These are phyloP conservation scores for Coryphaenoides rupestris DNA, from an alignment of 2,113 vertebrate species.

Conservation along the genomic window DNA sequence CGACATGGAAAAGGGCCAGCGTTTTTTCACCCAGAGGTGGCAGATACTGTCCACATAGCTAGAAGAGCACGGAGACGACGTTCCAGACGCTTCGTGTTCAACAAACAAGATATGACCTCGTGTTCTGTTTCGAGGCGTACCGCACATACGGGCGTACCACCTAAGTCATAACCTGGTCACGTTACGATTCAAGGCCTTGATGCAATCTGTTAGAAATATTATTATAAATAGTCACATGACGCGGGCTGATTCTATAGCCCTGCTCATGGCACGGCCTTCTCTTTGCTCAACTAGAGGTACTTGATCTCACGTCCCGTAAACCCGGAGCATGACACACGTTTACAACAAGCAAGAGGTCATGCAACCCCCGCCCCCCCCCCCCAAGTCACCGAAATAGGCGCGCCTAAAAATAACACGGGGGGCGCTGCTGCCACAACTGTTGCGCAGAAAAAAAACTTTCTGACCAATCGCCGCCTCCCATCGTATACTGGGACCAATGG, in stretches of 20 bases:
- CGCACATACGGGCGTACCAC: too few species aligned
- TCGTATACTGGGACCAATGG: slow-evolving; percentile 61
- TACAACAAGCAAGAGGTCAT: slow-evolving; percentile 45
- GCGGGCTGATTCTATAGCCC: neutral
- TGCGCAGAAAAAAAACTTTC: slow-evolving; percentile 42
- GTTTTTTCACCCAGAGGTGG: slow-evolving; percentile 46
- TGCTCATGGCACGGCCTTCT: slow-evolving; percentile 50
- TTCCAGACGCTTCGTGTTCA: too few species aligned
- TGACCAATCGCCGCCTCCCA: slow-evolving; percentile 53
- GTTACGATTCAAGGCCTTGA: neutral
- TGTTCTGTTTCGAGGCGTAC: too few species aligned
- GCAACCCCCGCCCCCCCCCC: slow-evolving; percentile 20
- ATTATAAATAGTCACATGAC: neutral
- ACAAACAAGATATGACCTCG: slow-evolving; percentile 36
- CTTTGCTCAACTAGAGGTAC: slow-evolving; percentile 47
- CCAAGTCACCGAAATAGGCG: slow-evolving; percentile 57
- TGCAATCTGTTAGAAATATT: neutral
- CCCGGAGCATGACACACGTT: slow-evolving; percentile 43
- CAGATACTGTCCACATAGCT: too few species aligned
- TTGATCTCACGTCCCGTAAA: slow-evolving; percentile 9
- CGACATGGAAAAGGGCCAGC: slow-evolving; percentile 21
- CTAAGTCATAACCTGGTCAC: neutral
- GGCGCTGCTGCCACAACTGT: slow-evolving; percentile 60
- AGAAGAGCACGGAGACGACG: slow-evolving; percentile 30
- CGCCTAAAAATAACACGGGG: slow-evolving; percentile 76